Conservation (phyloP, 2,888 invertebrate species). For the Noctua pronuba region DNA sequence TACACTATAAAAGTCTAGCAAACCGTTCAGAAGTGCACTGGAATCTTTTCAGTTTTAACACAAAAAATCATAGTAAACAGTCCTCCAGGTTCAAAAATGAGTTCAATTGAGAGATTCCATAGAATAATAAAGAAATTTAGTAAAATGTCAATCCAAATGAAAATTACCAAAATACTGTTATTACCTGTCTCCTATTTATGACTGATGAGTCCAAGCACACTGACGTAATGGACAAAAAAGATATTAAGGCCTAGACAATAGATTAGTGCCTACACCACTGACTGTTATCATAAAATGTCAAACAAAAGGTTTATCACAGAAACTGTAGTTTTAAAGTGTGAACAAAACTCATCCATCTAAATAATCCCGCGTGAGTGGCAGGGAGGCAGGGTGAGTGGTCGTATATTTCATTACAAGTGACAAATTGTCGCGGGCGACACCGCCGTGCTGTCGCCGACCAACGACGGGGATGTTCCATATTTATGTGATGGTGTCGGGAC, state of each 20-base stretch:
- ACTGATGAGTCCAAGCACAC: background rate
- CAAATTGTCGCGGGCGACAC: constrained; percentile 26
- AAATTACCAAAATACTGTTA: background rate
- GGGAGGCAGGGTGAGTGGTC: constrained; percentile 6
- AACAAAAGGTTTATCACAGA: constrained; percentile 11
- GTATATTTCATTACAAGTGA: constrained; percentile 36
- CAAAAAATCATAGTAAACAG: no score
- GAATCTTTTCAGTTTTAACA: background rate
- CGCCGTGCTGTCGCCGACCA: background rate
- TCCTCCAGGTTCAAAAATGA: background rate
- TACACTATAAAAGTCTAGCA: background rate
- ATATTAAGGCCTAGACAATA: background rate
- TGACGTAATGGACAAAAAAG: background rate
- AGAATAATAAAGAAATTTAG: background rate
- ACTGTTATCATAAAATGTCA: background rate
- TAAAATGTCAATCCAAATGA: background rate
- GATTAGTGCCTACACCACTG: background rate
- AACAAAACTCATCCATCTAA: constrained; percentile 38
- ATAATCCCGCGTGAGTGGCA: constrained; percentile 40
- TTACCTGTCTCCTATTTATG: background rate
- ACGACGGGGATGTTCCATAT: constrained; percentile 13
- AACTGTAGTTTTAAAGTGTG: constrained; percentile 9
- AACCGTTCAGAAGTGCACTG: background rate
- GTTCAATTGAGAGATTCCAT: background rate
- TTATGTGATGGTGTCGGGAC: constrained; percentile 18